Conservation (phyloP, 2,113 vertebrate species). For the Meles meles region DNA sequence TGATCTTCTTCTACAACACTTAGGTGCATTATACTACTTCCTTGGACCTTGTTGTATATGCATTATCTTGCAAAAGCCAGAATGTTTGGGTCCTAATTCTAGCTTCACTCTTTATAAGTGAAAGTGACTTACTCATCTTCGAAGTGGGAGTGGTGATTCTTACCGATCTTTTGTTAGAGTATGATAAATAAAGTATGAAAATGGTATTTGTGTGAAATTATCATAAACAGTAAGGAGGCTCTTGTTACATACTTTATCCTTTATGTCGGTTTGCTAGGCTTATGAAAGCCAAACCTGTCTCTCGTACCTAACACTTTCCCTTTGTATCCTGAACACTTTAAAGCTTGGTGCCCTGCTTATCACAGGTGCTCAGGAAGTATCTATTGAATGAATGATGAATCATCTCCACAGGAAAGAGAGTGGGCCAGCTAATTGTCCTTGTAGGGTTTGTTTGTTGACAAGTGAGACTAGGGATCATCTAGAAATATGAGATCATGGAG, state of each 20-base stretch:
- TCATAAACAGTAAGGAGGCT: neutral
- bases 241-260: neutral
- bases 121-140: neutral
- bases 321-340: neutral
- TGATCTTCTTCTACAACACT: neutral
- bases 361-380: neutral
- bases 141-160: neutral
- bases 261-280: neutral
- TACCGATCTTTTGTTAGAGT: neutral
- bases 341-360: neutral
- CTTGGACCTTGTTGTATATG: neutral
- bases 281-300: neutral
- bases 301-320: neutral
- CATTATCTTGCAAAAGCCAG: neutral
- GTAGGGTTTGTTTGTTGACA: neutral
- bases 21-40: neutral
- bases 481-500: neutral
- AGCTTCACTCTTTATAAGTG: neutral
- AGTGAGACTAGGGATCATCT: neutral
- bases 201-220: neutral
- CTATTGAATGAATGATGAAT: neutral
- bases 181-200: neutral
- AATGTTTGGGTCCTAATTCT: neutral
- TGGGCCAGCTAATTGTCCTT: neutral
- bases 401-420: neutral